These are phyloP conservation scores for Cricetomys ansorgei DNA, from an alignment of 2,113 vertebrate genomes.

Conservation along the genomic window DNA sequence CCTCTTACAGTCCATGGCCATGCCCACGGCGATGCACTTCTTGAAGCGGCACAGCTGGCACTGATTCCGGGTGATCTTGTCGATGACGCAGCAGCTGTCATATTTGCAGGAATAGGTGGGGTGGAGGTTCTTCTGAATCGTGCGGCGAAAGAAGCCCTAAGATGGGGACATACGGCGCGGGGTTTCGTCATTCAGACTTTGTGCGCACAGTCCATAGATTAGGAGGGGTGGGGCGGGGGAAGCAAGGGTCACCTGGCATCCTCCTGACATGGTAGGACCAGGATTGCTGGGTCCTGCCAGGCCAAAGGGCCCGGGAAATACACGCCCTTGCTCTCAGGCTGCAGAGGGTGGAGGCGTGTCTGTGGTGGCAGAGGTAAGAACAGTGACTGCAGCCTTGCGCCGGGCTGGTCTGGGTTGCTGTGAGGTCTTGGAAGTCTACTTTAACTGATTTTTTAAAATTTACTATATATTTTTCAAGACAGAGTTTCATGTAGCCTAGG, in stretches of 20 bases:
- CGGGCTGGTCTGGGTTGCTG: neutral
- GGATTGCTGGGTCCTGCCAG: neutral
- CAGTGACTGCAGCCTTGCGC: neutral
- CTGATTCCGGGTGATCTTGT: slow-evolving; percentile 99
- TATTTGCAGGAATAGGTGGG: slow-evolving; percentile 97
- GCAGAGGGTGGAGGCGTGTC: neutral
- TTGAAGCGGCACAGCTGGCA: slow-evolving; percentile 99
- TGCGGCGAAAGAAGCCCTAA: slow-evolving; percentile 98
- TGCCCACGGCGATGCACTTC: slow-evolving; percentile 96
- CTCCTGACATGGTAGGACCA: neutral
- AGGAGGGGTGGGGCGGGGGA: neutral
- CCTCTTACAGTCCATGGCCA: slow-evolving; percentile 91
- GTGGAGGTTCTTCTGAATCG: slow-evolving; percentile 98
- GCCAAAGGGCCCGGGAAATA: neutral
- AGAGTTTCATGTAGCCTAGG: neutral
- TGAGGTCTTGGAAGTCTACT: neutral
- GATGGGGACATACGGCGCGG: neutral
- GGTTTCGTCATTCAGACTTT: neutral
- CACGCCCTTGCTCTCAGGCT: neutral
- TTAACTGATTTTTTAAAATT: neutral
- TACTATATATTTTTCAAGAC: neutral
- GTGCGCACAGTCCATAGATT: neutral
- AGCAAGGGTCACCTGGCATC: neutral
- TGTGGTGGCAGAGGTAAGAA: neutral
- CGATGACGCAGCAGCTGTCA: slow-evolving; percentile 97